Evolutionary conservation across 2,888 invertebrate genomes (phyloP).

Genomic region (Tineola bisselliella): DNA sequence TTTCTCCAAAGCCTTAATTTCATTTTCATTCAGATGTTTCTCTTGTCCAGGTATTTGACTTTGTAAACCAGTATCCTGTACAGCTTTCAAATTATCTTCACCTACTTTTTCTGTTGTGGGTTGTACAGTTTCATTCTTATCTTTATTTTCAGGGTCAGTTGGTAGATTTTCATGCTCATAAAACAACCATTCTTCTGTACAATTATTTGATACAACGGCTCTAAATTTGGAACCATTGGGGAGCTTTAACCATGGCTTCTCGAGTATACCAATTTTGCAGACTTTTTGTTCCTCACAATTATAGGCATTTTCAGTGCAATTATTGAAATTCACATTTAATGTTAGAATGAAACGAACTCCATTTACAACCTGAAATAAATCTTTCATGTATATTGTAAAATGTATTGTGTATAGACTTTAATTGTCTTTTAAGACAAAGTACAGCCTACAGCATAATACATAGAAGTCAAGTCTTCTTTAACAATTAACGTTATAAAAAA

Average conservation of each 20-base stretch:
- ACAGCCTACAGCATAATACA: too few relatives aligned
- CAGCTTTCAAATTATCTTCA: slow-evolving; percentile 41
- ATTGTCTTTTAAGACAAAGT: too few relatives aligned
- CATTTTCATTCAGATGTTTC: slow-evolving; percentile 35
- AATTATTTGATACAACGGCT: slow-evolving; percentile 72
- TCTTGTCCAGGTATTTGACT: slow-evolving; percentile 28
- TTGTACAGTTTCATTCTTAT: slow-evolving; percentile 10
- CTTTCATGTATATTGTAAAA: background rate
- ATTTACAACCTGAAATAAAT: slow-evolving; percentile 61
- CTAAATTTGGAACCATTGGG: slow-evolving; percentile 68
- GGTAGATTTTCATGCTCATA: slow-evolving; percentile 39
- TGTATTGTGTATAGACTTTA: too few relatives aligned
- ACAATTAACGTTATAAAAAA: too few relatives aligned
- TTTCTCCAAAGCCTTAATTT: slow-evolving; percentile 43
- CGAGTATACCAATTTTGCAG: slow-evolving; percentile 71
- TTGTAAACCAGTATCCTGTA: slow-evolving; percentile 36
- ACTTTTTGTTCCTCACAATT: slow-evolving; percentile 38
- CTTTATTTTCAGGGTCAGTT: slow-evolving; percentile 24
- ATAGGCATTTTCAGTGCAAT: slow-evolving; percentile 39
- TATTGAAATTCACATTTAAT: slow-evolving; percentile 56
- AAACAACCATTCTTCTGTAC: slow-evolving; percentile 67
- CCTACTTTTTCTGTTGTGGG: slow-evolving; percentile 26
- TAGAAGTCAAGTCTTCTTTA: too few relatives aligned
- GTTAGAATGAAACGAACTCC: slow-evolving; percentile 69
- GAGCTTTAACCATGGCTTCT: slow-evolving; percentile 72